Percentiles rank a stretch among this genome's conserved stretches.
These are phyloP conservation scores for Bubalus kerabau DNA, from an alignment of 2,113 vertebrate species.

Conservation along the genomic window DNA sequence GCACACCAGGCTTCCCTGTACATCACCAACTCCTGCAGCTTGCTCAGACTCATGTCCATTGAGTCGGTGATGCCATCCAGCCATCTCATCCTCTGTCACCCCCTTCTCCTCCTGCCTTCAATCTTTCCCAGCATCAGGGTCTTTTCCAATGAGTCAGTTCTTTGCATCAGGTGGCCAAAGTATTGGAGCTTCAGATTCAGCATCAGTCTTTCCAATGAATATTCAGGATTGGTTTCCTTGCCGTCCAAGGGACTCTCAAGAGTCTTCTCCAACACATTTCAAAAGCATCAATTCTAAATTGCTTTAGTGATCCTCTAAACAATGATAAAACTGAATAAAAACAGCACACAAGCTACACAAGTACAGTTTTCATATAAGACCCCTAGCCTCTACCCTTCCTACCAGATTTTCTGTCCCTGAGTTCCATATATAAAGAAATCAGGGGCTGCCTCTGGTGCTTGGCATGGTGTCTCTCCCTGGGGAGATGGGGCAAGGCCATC, in stretches of 20 bases:
- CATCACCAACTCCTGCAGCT: neutral
- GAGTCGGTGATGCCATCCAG: neutral
- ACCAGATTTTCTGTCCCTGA: neutral
- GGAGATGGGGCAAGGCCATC: neutral
- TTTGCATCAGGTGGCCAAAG: neutral
- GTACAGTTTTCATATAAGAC: neutral
- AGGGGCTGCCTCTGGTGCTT: neutral
- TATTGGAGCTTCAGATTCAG: neutral
- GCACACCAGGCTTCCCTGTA: neutral
- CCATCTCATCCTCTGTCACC: neutral
- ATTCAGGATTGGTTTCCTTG: neutral
- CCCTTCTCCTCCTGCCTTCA: neutral
- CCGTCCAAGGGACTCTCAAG: neutral
- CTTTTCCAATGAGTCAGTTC: neutral
- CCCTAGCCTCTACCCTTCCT: neutral
- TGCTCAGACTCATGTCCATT: neutral
- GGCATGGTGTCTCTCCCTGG: neutral
- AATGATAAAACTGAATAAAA: neutral
- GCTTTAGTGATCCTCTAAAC: neutral
- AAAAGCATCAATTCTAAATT: neutral
- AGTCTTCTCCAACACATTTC: neutral
- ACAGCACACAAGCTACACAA: accelerated
- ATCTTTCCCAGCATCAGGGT: neutral
- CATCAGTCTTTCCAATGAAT: neutral
- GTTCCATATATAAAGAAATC: neutral